Base-by-base conservation (phyloP, 2,113 vertebrate species). In the Pimephales promelas region DNA sequence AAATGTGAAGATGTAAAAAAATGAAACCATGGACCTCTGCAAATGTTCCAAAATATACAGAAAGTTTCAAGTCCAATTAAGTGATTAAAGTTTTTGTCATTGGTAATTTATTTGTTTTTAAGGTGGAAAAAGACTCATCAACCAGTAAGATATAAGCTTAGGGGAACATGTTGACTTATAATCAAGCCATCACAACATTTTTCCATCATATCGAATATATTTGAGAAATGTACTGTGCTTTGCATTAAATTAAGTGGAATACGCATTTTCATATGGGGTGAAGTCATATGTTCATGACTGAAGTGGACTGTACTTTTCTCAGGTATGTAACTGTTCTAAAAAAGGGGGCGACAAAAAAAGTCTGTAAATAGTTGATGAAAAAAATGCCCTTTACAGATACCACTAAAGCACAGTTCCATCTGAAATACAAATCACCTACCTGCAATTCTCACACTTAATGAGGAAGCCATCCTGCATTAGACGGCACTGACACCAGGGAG, bases 401-500 rank as follows among this genome's bases (percentile, higher is more conserved):
- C 4, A 43, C 20, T 43, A 71, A 71, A 71, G 36, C 40, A 47
- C n/a, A 72, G 70, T 14, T 14, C 22, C n/a, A n/a, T n/a, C n/a
- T 49, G 24, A 52, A 26, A 16, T 31, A 28, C 8, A 16, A 24
- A 43, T 13, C 28, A 89, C 92, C 91, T 34, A 99, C 98, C 97
- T 97, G 97, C 98, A 99, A 93, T 94, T 96, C 84, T 98, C 96
- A 91, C 97, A 99, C 91, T 97, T 98, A 92, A 98, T 94, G 88
- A 98, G 94, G 92, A 97, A 96, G 92, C 95, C 95, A 86, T 98
- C 97, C 71, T 96, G 94, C 31, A 94, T 97, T 92, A 96, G 94
- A 92, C 93, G 96, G 94, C 97, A 99, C 91, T 95, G 96, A 93
- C 98, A 99, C 98, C 98, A 99, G 90, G 90, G 87, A 85, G 95